Evolutionary conservation across 2,113 vertebrate genomes (phyloP).

Genomic region (Globicephala melas): DNA sequence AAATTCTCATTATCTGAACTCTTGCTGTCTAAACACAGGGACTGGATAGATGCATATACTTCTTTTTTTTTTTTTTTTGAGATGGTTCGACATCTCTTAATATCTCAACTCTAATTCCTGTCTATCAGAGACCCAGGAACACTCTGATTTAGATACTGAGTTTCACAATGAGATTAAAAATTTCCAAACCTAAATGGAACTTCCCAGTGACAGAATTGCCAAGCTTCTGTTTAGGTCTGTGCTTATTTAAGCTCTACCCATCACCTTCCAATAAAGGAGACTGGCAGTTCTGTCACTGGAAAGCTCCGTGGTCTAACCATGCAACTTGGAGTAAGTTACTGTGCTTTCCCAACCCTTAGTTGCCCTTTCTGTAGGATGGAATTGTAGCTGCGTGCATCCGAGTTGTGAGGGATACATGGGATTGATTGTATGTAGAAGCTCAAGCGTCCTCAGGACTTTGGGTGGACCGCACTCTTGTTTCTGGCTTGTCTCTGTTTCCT

Average conservation of each 20-base stretch:
- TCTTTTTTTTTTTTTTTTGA: neutral
- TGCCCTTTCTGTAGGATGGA: neutral
- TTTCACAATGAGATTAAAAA: constrained; percentile 15
- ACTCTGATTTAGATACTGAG: neutral
- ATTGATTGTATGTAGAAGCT: neutral
- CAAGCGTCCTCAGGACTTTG: neutral
- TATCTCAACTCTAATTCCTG: neutral
- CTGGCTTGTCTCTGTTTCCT: neutral
- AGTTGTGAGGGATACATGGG: neutral
- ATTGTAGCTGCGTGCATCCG: neutral
- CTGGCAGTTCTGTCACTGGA: neutral
- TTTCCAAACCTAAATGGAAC: neutral
- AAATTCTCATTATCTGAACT: neutral
- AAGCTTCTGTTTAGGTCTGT: neutral
- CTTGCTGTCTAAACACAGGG: neutral
- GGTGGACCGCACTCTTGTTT: neutral
- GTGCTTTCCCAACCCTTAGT: neutral
- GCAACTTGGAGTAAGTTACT: neutral
- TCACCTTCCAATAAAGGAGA: neutral
- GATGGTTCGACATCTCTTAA: neutral
- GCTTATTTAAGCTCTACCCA: neutral
- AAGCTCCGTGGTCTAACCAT: neutral
- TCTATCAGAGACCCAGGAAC: neutral
- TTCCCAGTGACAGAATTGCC: neutral
- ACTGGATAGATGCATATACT: neutral